Base-by-base conservation (phyloP, 2,113 vertebrate species). In the Psephotus haematonotus region DNA sequence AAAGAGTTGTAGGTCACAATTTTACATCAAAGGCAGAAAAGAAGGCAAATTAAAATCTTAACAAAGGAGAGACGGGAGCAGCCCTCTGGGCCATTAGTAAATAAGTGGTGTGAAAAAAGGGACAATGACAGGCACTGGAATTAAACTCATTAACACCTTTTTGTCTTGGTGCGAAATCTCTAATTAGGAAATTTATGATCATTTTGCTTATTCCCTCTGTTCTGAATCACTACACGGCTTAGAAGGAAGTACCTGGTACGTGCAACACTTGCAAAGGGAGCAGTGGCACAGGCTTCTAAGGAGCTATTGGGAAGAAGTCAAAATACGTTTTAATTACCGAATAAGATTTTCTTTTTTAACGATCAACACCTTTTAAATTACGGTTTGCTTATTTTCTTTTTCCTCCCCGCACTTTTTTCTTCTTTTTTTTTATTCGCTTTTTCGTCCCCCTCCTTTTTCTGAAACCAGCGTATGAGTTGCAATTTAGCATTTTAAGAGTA, bases 1-100 rank as follows among this genome's bases (percentile, higher is more conserved):
- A 98, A 98, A 98, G 97, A 96, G 97, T 96, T 96, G 90, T 97
- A 95, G 97, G 98, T 97, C 97, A 97, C 97, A 98, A 97, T 98
- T 98, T 98, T 97, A 98, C 98, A 98, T 98, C 98, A 99, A 97
- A 99, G 97, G 97, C 88, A 96, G 95, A 97, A 97, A 97, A 97
- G 95, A 96, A 97, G 92, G 96, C 88, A 97, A 98, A 98, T 97
- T 98, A 98, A 97, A 97, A 97, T 98, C 92, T 97, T 96, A 97
- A 97, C 97, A 98, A 97, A 97, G 97, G 95, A 94, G 90, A 95
- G 95, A 96, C 97, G 97, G 98, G 98, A 90, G 96, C 96, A 96
- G 97, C 97, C 97, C 98, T 97, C 93, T 98, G 97, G 91, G 94
- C 97, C 95, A 97, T 97, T 98, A 98, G 98, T 98, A 98, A 98